phyloP scores from a whole-genome alignment of 2,113 vertebrate genomes.

The Dromas ardeola region DNA sequence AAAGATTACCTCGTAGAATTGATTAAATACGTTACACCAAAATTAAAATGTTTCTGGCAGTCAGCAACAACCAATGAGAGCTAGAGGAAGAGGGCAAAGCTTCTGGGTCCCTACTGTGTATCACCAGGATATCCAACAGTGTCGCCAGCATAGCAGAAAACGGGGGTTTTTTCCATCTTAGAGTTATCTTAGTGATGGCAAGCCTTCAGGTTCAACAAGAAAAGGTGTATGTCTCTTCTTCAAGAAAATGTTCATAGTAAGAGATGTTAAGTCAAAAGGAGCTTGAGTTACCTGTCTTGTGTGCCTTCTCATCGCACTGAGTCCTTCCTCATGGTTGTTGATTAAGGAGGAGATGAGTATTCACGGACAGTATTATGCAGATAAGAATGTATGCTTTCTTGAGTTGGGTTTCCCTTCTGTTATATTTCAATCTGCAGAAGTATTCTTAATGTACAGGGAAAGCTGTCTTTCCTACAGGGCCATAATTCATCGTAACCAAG shows the following conservation, averaged over 20 bases:
- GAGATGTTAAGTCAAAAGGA: background rate
- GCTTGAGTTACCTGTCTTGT: background rate
- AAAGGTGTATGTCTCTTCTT: background rate
- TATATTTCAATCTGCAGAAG: background rate
- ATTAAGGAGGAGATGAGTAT: background rate
- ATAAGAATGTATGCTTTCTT: background rate
- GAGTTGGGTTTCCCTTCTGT: background rate
- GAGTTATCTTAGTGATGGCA: background rate
- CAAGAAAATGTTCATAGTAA: background rate
- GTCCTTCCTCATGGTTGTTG: background rate
- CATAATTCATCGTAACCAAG: background rate
- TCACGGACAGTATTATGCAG: background rate
- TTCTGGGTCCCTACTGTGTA: background rate
- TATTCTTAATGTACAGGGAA: background rate
- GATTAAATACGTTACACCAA: background rate
- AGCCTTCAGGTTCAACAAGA: background rate
- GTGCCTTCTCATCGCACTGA: background rate
- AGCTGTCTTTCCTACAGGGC: background rate
- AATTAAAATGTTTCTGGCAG: background rate
- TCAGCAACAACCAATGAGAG: background rate
- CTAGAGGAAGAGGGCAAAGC: background rate
- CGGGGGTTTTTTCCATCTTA: background rate
- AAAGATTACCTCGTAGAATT: background rate
- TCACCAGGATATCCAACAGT: background rate
- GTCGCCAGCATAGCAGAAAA: background rate